Evolutionary conservation across 2,797 vertebrate genomes (phyloP).

Genomic region (Megaceryle alcyon): DNA sequence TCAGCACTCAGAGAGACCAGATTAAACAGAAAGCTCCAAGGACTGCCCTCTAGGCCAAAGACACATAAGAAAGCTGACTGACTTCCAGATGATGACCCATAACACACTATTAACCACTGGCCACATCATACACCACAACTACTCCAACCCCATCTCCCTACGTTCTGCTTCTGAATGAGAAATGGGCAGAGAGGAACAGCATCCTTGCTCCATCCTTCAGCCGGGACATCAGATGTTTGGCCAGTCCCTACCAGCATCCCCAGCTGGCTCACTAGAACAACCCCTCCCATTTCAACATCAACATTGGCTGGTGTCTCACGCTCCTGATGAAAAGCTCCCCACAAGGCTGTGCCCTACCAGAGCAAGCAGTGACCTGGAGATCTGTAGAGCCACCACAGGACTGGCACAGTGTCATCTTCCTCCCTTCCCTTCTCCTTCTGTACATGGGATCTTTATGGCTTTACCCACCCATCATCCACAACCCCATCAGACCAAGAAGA

Average conservation of each 20-base stretch:
- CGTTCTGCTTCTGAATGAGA: neutral
- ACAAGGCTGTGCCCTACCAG: neutral
- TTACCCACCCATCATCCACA: neutral
- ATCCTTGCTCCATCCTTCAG: neutral
- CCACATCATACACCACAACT: neutral
- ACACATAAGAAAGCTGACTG: neutral
- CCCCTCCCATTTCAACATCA: neutral
- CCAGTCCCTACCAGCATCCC: neutral
- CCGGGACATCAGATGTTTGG: neutral
- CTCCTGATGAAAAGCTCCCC: neutral
- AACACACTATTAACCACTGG: neutral
- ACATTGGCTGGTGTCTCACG: neutral
- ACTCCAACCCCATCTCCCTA: neutral
- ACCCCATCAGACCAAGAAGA: neutral
- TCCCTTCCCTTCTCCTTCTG: neutral
- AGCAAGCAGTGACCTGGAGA: neutral
- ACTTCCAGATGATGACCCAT: neutral
- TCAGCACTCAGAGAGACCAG: neutral
- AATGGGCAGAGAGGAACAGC: neutral
- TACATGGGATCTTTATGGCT: neutral
- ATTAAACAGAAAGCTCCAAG: neutral
- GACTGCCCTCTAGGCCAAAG: neutral
- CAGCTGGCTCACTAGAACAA: neutral
- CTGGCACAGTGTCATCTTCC: neutral
- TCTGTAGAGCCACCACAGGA: neutral